Percentiles rank a stretch among this genome's conserved stretches.
phyloP scores from a whole-genome alignment of 2,113 vertebrate species.

The Propithecus coquereli region DNA sequence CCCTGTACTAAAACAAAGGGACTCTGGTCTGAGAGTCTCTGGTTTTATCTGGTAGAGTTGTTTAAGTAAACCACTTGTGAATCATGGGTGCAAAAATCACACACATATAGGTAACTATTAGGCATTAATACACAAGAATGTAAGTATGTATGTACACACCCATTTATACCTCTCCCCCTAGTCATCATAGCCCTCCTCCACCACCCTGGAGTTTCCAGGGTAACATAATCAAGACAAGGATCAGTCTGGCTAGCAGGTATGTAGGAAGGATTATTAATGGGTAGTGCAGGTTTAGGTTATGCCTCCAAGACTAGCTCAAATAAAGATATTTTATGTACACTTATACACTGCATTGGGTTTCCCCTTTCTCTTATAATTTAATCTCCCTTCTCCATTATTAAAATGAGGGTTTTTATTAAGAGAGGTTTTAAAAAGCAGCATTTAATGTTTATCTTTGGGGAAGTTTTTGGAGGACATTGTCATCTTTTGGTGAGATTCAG shows the following conservation, averaged over 20 bases:
- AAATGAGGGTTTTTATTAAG: background rate
- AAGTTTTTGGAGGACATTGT: background rate
- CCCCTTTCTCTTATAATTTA: background rate
- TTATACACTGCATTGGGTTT: background rate
- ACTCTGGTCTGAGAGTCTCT: background rate
- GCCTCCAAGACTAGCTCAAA: background rate
- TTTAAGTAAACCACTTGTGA: background rate
- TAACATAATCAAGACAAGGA: background rate
- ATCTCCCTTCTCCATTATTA: background rate
- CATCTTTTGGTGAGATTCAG: background rate
- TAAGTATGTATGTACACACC: background rate
- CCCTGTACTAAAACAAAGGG: background rate
- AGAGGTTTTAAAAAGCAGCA: background rate
- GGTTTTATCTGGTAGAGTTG: background rate
- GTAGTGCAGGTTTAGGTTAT: background rate
- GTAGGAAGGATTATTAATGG: background rate
- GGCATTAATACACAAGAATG: background rate
- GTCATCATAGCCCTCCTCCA: background rate
- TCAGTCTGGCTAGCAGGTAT: background rate
- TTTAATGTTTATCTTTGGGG: background rate
- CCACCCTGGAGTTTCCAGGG: background rate
- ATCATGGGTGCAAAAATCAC: background rate
- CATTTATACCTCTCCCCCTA: background rate
- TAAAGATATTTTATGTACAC: background rate
- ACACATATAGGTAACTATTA: background rate